A percentile compares a stretch with the other conserved stretches of the same genome.
These are phyloP conservation scores for Sarotherodon lohbergeri DNA, from an alignment of 2,113 vertebrate genomes.

Conservation along the genomic window DNA sequence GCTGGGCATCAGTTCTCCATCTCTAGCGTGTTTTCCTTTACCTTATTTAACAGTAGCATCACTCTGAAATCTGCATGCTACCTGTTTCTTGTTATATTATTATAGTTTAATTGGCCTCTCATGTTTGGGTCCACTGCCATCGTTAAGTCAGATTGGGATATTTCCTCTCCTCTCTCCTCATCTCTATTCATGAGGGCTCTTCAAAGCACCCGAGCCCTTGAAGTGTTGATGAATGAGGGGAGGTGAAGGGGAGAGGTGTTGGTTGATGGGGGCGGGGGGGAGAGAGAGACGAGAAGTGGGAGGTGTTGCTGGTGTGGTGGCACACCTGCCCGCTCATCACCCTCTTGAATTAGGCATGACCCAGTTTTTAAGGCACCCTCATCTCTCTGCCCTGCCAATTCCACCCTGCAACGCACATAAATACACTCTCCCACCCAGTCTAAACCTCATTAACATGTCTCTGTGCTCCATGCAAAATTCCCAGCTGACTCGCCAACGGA, in stretches of 20 bases:
- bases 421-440: not conserved
- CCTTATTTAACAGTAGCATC: not conserved
- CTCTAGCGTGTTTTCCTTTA: not conserved
- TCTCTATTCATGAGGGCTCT: constrained; percentile 53
- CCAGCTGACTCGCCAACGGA: not conserved
- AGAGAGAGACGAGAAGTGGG: not conserved
- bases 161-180: constrained; percentile 32
- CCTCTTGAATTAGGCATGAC: constrained; percentile 40
- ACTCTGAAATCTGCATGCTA: not conserved
- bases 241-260: constrained; percentile 27
- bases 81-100: not conserved
- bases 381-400: not conserved
- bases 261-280: not conserved
- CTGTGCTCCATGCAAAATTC: not conserved
- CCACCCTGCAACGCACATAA: not conserved
- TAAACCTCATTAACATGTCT: constrained; percentile 29
- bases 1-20: not conserved
- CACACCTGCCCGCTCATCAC: constrained; percentile 47
- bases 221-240: constrained; percentile 53
- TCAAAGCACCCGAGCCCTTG: constrained; percentile 39
- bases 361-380: constrained; percentile 22
- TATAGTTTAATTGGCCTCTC: constrained; percentile 19
- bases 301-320: constrained; percentile 30
- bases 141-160: constrained; percentile 25
- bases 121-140: constrained; percentile 10